Evolutionary conservation across 2,888 invertebrate genomes (phyloP), one percentile per base, ranked within the genome.

Genomic region (Drosophila incognita): DNA sequence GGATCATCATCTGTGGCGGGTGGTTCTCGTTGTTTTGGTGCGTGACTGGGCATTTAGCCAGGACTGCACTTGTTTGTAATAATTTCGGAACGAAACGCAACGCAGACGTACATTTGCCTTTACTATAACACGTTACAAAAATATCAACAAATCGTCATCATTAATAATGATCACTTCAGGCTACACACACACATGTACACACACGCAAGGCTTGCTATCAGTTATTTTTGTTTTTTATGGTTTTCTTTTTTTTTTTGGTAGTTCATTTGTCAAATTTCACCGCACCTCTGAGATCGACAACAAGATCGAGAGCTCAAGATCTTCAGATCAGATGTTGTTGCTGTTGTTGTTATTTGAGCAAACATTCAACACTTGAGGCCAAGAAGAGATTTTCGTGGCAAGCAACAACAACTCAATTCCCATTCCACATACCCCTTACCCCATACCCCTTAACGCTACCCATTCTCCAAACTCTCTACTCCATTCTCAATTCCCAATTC

Each of bases 121-220:
- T 87, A 89, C 85, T 89, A 87, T 81, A 87, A 88, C 89, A 91
- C 87, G 90, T 92, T 91, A 91, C 87, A 87, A 90, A 92, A 92
- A 92, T 91, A 92, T 92, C 92, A 92, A 92, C 92, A 92, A 92
- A 92, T 92, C 92, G 92, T 91, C 92, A 92, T 92, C 92, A 92
- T 92, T 92, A 92, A 92, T 92, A 92, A 92, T 90, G 90, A 92
- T 92, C 92, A 91, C 89, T 89, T 85, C 74, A 70, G 76, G 82
- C 87, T 48, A 75, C 60, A 69, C 63, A 59, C 51, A 54, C 21
- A 60, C 49, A 24, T 40, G 4, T 10, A 10, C 18, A 56, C 36
- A 13, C 57, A 57, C 46, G 24, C 56, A 66, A 27, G 29, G 63
- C 66, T 61, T 71, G 70, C 76, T 77, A 79, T 77, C 69, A 67